These are phyloP conservation scores for Hemiprocne comata DNA, from an alignment of 2,113 vertebrate species.

Conservation along the genomic window DNA sequence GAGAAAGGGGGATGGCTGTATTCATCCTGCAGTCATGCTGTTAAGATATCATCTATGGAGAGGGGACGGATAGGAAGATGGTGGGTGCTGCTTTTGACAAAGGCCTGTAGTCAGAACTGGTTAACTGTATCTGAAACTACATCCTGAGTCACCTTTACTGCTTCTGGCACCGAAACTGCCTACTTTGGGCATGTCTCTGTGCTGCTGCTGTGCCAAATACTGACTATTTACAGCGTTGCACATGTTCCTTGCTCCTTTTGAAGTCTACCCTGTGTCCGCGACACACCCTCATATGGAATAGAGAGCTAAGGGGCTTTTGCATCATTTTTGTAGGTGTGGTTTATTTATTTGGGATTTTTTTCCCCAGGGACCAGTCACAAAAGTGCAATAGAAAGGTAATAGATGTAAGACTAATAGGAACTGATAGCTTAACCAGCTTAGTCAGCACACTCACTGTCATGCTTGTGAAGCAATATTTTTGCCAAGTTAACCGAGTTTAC, in stretches of 20 bases:
- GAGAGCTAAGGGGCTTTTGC: background rate
- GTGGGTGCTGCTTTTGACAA: background rate
- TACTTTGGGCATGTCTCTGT: background rate
- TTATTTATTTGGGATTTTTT: background rate
- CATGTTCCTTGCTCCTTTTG: background rate
- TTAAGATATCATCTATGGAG: background rate
- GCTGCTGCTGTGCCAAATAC: background rate
- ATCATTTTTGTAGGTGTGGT: background rate
- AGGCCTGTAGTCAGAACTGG: background rate
- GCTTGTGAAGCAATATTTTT: background rate
- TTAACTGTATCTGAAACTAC: background rate
- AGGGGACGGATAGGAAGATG: background rate
- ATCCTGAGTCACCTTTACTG: background rate
- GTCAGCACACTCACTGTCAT: background rate
- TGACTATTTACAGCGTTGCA: background rate
- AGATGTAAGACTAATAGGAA: background rate
- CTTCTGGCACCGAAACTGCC: background rate
- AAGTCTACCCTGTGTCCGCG: no score
- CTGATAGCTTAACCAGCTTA: background rate
- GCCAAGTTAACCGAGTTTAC: background rate
- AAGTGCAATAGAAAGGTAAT: background rate
- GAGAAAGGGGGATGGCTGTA: background rate
- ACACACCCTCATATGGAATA: background rate
- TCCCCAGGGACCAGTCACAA: background rate
- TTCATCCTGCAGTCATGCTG: background rate